Conservation (phyloP, 2,113 vertebrate species). For the Dasyornis broadbenti region DNA sequence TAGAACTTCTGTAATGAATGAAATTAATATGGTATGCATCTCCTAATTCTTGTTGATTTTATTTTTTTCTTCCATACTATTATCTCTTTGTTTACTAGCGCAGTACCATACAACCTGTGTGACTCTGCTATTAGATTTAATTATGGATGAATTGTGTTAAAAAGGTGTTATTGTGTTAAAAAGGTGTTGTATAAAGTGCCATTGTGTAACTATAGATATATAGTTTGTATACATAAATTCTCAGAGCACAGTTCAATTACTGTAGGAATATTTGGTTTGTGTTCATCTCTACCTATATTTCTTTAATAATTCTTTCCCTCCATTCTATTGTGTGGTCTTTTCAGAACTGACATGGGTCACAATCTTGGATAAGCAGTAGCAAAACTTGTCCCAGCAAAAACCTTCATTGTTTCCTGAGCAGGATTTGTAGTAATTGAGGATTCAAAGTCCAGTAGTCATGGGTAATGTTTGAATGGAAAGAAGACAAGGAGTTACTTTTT, state of each 20-base stretch:
- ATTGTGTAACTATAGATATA: background rate
- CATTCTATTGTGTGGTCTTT: background rate
- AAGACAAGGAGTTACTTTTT: background rate
- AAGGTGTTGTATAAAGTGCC: background rate
- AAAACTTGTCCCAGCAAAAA: background rate
- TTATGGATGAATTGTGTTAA: background rate
- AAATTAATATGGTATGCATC: background rate
- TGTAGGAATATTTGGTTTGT: background rate
- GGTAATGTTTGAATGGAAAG: background rate
- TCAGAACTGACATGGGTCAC: background rate
- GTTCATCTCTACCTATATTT: background rate
- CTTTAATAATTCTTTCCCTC: background rate
- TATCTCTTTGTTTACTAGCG: background rate
- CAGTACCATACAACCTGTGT: background rate
- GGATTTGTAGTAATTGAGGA: background rate
- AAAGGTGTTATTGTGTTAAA: background rate
- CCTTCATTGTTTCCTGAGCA: background rate
- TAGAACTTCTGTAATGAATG: background rate
- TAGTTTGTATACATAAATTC: background rate
- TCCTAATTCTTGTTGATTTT: background rate
- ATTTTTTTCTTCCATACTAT: background rate
- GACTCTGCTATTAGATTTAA: background rate
- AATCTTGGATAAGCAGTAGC: background rate
- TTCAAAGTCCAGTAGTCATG: background rate
- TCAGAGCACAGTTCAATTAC: background rate